Conservation (phyloP, 1,140 invertebrate genomes). For the Nephotettix cincticeps region DNA sequence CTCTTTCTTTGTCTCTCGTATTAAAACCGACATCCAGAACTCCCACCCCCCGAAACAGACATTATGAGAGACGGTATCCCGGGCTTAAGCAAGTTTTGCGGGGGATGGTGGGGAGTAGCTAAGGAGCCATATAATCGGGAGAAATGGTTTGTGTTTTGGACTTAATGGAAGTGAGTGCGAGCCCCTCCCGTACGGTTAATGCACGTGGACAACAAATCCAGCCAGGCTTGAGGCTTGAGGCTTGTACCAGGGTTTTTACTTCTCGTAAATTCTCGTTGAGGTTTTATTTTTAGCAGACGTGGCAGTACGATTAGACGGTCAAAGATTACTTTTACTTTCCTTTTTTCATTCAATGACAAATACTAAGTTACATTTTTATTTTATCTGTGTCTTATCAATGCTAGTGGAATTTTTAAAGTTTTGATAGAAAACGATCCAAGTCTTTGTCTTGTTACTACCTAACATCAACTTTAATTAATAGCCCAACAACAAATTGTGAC, state of each 20-base stretch:
- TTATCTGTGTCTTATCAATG: no score
- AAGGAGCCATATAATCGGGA: constrained; percentile 30
- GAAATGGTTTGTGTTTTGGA: constrained; percentile 30
- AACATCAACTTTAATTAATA: no score
- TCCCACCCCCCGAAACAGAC: background rate
- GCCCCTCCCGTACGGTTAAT: background rate
- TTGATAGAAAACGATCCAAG: no score
- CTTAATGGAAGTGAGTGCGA: constrained; percentile 26
- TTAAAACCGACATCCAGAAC: constrained; percentile 1
- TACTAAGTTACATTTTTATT: no score
- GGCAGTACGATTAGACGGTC: no score
- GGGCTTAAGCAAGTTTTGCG: constrained; percentile 15
- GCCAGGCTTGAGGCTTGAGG: background rate
- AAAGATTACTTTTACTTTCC: no score
- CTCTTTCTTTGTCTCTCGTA: background rate
- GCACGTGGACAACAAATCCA: constrained; percentile 11
- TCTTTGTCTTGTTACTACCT: no score
- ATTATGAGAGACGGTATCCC: constrained; percentile 9
- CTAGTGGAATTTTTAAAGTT: no score
- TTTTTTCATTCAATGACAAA: no score
- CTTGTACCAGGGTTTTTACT: background rate
- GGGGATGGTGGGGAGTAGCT: background rate
- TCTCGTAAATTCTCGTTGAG: constrained; percentile 4
- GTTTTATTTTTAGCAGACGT: no score
- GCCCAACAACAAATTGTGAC: no score